Conservation (phyloP, 2,113 vertebrate genomes). For the Tragelaphus strepsiceros region DNA sequence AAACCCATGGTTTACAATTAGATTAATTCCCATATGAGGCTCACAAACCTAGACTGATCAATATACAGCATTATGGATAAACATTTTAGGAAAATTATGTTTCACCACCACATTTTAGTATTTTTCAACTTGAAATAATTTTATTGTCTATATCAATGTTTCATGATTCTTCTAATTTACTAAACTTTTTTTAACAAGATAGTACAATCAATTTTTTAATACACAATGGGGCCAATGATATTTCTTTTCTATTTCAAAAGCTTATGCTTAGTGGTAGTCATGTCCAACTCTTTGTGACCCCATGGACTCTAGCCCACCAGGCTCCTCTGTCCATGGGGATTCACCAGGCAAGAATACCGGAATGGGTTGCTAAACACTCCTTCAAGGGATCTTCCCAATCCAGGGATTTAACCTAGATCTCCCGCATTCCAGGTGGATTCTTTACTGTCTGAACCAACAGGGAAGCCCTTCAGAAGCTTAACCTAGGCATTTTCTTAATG, state of each 20-base stretch:
- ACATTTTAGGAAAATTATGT: not conserved
- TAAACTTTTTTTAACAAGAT: not conserved
- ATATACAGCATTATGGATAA: not conserved
- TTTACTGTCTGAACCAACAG: not conserved
- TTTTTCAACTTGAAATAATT: not conserved
- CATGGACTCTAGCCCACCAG: not conserved
- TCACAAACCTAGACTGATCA: not conserved
- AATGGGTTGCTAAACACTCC: not conserved
- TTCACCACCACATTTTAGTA: not conserved
- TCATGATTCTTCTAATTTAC: not conserved
- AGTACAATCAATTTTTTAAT: not conserved
- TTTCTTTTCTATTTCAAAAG: not conserved
- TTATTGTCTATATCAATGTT: not conserved
- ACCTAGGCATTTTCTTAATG: not conserved
- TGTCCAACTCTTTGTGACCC: accelerated
- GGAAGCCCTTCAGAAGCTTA: not conserved
- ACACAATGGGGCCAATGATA: not conserved
- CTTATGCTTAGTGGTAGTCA: not conserved
- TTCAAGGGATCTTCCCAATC: not conserved
- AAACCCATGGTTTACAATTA: not conserved
- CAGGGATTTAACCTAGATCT: not conserved
- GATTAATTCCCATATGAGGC: not conserved
- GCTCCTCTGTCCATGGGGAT: not conserved
- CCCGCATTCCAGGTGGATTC: not conserved
- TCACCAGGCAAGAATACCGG: not conserved